Conservation (phyloP, 2,797 vertebrate genomes). For the Hoplostethus mediterraneus region DNA sequence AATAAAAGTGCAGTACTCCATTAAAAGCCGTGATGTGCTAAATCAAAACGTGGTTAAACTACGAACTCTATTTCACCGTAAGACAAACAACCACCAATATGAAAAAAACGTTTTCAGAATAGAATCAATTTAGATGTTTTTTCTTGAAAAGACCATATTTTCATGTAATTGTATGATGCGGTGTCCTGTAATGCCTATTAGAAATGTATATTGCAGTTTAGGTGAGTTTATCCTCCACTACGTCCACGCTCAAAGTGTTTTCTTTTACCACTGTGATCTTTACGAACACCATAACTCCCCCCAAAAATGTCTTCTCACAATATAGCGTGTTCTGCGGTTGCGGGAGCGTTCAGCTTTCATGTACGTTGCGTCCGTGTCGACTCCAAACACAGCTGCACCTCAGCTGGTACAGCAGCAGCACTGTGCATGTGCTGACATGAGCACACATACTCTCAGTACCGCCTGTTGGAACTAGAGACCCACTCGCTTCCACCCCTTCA, state of each 20-base stretch:
- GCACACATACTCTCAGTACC: conserved; percentile 49
- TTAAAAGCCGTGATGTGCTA: neutral
- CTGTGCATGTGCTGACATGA: conserved; percentile 83
- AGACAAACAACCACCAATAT: neutral
- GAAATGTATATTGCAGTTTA: neutral
- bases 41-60: too few relatives aligned
- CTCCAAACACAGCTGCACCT: conserved; percentile 85
- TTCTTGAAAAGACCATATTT: conserved; percentile 9
- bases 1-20: too few relatives aligned
- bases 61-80: neutral
- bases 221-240: neutral
- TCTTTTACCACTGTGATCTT: neutral
- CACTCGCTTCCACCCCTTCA: conserved; percentile 49
- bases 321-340: conserved; percentile 4
- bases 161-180: neutral
- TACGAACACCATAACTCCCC: neutral
- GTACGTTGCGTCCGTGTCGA: conserved; percentile 55
- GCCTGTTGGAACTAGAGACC: conserved; percentile 67
- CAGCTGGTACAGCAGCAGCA: conserved; percentile 71
- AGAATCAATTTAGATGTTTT: conserved; percentile 5
- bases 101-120: neutral
- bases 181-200: conserved; percentile 16
- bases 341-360: conserved; percentile 57
- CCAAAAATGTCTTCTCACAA: neutral
- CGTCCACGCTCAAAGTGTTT: neutral